phyloP scores from a whole-genome alignment of 2,113 vertebrate species.

The Cephalopholis sonnerati region DNA sequence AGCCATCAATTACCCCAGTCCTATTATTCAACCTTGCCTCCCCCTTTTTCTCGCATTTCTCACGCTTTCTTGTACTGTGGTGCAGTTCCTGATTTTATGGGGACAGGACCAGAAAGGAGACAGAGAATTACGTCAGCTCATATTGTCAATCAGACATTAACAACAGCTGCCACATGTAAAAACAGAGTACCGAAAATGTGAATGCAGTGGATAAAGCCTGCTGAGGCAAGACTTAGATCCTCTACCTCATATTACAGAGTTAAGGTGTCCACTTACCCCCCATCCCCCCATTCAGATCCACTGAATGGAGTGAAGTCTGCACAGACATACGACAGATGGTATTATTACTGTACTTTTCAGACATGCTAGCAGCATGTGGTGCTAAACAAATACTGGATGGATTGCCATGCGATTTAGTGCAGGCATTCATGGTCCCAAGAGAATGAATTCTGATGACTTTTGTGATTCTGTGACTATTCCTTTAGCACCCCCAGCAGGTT shows the following conservation, averaged over 20 bases:
- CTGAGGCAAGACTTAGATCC: background rate
- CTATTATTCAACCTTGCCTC: slow-evolving; percentile 36
- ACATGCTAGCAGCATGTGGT: background rate
- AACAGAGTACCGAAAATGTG: slow-evolving; percentile 16
- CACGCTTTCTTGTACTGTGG: slow-evolving; percentile 56
- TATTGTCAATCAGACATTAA: slow-evolving; percentile 52
- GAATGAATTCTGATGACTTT: no score
- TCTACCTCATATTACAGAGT: background rate
- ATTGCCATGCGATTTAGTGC: background rate
- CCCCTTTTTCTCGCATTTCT: slow-evolving; percentile 44
- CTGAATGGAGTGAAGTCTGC: background rate
- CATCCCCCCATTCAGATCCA: background rate
- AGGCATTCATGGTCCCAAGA: background rate
- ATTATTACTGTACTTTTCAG: background rate
- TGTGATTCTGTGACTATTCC: no score
- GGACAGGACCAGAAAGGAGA: slow-evolving; percentile 45
- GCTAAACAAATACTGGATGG: background rate
- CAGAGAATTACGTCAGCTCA: slow-evolving; percentile 42
- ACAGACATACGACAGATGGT: background rate
- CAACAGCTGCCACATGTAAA: slow-evolving; percentile 46
- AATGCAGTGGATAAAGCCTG: background rate
- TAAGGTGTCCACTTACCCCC: background rate
- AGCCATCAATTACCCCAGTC: slow-evolving; percentile 46
- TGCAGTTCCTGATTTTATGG: slow-evolving; percentile 46
- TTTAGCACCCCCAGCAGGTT: no score